phyloP scores from a whole-genome alignment of 2,113 vertebrate species.

The Aviceda subcristata region DNA sequence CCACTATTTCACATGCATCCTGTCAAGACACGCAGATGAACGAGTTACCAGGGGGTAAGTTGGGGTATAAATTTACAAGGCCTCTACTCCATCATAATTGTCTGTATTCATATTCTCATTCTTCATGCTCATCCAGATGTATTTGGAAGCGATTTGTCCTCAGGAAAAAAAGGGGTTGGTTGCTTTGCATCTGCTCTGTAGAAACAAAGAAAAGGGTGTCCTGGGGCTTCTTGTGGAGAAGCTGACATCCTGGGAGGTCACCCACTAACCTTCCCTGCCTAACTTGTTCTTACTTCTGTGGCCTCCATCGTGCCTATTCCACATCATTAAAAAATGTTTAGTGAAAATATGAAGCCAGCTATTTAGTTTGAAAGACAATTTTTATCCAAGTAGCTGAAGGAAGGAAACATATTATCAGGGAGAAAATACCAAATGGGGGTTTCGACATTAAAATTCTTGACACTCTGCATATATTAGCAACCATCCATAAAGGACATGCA shows the following conservation, averaged over 20 bases:
- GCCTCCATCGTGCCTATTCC: neutral
- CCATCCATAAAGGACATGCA: neutral
- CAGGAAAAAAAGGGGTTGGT: neutral
- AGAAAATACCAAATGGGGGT: neutral
- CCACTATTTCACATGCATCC: conserved; percentile 42
- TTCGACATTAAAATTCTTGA: neutral
- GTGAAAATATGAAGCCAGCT: neutral
- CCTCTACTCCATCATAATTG: conserved; percentile 48
- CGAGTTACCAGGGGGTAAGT: conserved; percentile 57
- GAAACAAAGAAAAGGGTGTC: neutral
- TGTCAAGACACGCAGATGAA: conserved; percentile 27
- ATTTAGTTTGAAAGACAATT: neutral
- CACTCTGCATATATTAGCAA: neutral
- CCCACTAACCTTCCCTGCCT: neutral
- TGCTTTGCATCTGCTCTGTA: neutral
- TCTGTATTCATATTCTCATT: conserved; percentile 42
- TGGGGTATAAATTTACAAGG: conserved; percentile 47
- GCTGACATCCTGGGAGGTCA: neutral
- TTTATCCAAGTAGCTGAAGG: neutral
- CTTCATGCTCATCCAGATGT: conserved; percentile 32
- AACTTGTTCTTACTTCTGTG: neutral
- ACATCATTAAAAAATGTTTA: neutral
- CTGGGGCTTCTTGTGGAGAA: neutral
- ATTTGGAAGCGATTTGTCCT: conserved; percentile 20
- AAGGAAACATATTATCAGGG: neutral